Base-by-base conservation (phyloP, 2,113 vertebrate species). In the Chaenocephalus aceratus region DNA sequence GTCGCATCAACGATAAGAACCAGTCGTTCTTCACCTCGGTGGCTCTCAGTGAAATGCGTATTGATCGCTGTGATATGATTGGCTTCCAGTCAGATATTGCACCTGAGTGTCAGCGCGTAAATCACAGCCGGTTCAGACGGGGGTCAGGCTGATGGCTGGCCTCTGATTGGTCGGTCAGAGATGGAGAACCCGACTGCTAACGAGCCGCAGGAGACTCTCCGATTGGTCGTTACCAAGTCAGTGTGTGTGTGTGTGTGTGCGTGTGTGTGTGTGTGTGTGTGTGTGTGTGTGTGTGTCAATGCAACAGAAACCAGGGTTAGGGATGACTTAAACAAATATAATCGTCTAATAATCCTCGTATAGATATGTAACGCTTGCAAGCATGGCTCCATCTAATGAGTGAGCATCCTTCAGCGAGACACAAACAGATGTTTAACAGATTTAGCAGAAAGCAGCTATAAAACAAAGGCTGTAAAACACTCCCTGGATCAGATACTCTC, bases 41-140 rank as follows among this genome's bases (percentile, higher is more conserved):
- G 1, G 66, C 86, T 23, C 79, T 84, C 53, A 36, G 26, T 51
- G 51, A 73, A 71, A 76, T 21, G 63, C 62, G 79, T 2, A 89
- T 85, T 11, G 79, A 88, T 81, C 14, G 30, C 36, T 61, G 7
- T 56, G 63, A 82, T 74, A 56, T 11, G 15, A 41, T 41, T 41
- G 12, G 1, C 30, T 16, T 79, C 82, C 71, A 62, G n/a, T 34
- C 49, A 21, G 72, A 75, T 77, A 77, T 82, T 88, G 80, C 75
- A 79, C 56, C 72, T 14, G 52, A 30, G 63, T 8, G 65, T 62
- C 2, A 11, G 23, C 3, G 52, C 65, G 76, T 87, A 83, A 89
- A 89, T 91, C 82, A 86, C 57, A 83, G 76, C 21, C 1, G 71
- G n/a, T 21, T 66, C 71, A 26, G 54, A 0, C 44, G 34, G 57